phyloP scores from a whole-genome alignment of 2,797 vertebrate species.

The Manis javanica region DNA sequence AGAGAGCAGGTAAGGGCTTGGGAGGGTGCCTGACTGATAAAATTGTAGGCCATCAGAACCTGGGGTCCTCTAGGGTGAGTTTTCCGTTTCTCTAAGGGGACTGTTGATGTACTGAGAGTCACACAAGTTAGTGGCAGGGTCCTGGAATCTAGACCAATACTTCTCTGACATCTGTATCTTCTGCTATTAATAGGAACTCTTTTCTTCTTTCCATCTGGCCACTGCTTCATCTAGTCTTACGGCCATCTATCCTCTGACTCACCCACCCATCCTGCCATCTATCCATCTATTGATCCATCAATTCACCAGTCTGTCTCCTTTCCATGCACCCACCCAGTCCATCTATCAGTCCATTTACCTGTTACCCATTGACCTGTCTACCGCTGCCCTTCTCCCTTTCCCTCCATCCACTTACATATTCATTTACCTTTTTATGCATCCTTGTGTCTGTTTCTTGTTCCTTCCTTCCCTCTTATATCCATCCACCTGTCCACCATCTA shows the following conservation, averaged over 20 bases:
- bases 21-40: background rate
- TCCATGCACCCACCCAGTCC: too few relatives aligned
- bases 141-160: background rate
- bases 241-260: too few relatives aligned
- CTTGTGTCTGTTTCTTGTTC: background rate
- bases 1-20: background rate
- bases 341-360: too few relatives aligned
- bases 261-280: accelerated
- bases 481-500: background rate
- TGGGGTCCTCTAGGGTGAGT: accelerated
- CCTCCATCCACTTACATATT: background rate
- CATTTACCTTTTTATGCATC: too few relatives aligned
- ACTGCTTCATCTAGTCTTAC: background rate
- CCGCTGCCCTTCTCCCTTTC: too few relatives aligned
- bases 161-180: background rate
- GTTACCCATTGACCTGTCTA: background rate
- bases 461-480: background rate
- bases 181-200: background rate
- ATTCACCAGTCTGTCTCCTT: background rate
- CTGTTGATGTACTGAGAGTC: background rate
- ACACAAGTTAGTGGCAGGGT: background rate
- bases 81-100: accelerated
- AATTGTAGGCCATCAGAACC: background rate
- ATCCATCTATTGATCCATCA: too few relatives aligned
- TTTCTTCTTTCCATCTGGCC: background rate